Conservation (phyloP, 2,797 vertebrate genomes). For the Hylomyscus alleni region DNA sequence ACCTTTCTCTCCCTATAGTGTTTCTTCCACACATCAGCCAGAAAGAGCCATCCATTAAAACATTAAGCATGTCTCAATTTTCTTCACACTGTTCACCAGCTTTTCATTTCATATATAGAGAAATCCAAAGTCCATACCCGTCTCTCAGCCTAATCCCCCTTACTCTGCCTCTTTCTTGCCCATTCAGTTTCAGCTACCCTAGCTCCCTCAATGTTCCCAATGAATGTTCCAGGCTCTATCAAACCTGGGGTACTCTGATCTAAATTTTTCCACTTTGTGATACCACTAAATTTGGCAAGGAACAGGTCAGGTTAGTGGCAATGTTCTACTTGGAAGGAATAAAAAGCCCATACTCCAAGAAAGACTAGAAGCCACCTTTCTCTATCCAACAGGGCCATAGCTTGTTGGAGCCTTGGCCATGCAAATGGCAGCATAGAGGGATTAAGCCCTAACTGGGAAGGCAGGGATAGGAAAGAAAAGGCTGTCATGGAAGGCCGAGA, state of each 20-base stretch:
- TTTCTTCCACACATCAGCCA: background rate
- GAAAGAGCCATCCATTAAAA: background rate
- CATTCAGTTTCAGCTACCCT: background rate
- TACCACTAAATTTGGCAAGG: background rate
- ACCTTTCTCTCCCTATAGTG: background rate
- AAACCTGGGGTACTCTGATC: background rate
- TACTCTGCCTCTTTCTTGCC: background rate
- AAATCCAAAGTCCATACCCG: background rate
- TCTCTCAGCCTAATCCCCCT: background rate
- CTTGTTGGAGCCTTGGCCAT: background rate
- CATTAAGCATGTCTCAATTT: background rate
- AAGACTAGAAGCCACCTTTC: background rate
- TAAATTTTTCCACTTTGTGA: background rate
- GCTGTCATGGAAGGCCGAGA: background rate
- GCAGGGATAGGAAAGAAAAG: background rate
- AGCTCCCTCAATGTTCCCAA: background rate
- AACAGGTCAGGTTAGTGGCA: background rate
- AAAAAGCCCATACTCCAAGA: background rate
- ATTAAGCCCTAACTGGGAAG: background rate
- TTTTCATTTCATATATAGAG: background rate
- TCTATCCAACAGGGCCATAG: background rate
- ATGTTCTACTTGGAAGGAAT: background rate
- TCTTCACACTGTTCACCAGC: background rate
- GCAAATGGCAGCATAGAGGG: background rate
- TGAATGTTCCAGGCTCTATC: background rate